These are phyloP conservation scores for Cryptophagus acutangulus DNA, from an alignment of 2,888 invertebrate species.

Conservation along the genomic window DNA sequence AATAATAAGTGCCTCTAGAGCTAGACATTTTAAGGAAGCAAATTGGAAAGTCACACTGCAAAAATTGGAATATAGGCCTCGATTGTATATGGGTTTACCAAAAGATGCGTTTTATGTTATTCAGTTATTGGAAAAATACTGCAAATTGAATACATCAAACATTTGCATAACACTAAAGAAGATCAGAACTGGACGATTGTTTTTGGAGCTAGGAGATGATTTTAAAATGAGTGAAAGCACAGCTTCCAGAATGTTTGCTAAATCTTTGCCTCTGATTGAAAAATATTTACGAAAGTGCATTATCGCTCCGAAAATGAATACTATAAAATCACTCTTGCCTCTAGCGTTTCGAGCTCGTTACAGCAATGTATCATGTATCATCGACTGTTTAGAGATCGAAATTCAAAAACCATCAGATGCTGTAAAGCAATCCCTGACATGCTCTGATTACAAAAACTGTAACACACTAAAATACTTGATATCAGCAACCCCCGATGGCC, in stretches of 20 bases:
- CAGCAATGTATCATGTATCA: slow-evolving; percentile 15
- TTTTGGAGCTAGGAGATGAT: slow-evolving; percentile 7
- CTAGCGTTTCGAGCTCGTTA: slow-evolving; percentile 11
- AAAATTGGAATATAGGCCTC: too few relatives aligned
- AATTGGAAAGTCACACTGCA: too few relatives aligned
- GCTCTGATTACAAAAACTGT: too few relatives aligned
- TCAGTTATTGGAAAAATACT: too few relatives aligned
- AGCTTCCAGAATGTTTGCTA: background rate
- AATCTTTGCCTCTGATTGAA: background rate
- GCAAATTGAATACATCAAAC: too few relatives aligned
- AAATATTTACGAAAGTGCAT: background rate
- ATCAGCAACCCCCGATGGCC: too few relatives aligned
- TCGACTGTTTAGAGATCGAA: slow-evolving; percentile 31
- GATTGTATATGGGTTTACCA: too few relatives aligned
- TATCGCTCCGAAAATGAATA: background rate
- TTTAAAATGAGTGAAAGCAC: background rate
- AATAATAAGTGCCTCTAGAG: too few relatives aligned
- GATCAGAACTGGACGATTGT: slow-evolving; percentile 11
- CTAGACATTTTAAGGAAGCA: too few relatives aligned
- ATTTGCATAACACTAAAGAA: too few relatives aligned
- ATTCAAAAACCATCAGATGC: slow-evolving; percentile 30
- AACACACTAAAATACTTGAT: too few relatives aligned
- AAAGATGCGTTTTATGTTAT: too few relatives aligned
- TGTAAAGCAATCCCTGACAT: slow-evolving; percentile 23
- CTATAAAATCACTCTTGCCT: slow-evolving; percentile 7